These are phyloP conservation scores for Homarus gammarus DNA, from an alignment of 2,888 invertebrate genomes.

Conservation along the genomic window DNA sequence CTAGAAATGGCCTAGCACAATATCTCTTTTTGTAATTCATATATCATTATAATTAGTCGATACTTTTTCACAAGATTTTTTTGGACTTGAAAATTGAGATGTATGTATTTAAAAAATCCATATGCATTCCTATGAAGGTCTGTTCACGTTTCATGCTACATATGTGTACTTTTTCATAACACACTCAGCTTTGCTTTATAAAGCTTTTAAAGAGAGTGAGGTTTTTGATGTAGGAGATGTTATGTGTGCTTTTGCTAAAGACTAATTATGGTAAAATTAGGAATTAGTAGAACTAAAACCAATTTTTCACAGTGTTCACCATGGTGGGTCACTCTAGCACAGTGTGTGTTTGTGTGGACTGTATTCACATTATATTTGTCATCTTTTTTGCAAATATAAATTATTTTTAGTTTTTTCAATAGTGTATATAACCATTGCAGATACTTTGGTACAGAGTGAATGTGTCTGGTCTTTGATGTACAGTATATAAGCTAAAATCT, in stretches of 20 bases:
- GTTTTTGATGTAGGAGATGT: background rate
- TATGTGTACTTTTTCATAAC: background rate
- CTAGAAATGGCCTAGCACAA: background rate
- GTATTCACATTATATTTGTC: background rate
- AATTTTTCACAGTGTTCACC: background rate
- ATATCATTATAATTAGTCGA: background rate
- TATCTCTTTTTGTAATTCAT: background rate
- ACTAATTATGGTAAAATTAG: background rate
- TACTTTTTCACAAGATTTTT: background rate
- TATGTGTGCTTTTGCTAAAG: background rate
- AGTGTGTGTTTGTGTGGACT: background rate
- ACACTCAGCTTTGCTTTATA: background rate
- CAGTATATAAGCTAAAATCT: too few species aligned
- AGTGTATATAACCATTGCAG: too few species aligned
- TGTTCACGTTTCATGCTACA: background rate
- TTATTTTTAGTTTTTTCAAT: too few species aligned
- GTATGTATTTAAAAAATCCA: background rate
- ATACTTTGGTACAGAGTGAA: background rate
- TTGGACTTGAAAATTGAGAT: background rate
- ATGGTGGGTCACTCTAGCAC: background rate
- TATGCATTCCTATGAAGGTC: background rate
- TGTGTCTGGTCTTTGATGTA: background rate
- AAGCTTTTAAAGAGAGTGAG: background rate
- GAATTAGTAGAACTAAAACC: constrained; percentile 5
- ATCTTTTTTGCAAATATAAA: background rate